Conservation (phyloP, 1,140 invertebrate species). For the Dermatophagoides farinae region DNA sequence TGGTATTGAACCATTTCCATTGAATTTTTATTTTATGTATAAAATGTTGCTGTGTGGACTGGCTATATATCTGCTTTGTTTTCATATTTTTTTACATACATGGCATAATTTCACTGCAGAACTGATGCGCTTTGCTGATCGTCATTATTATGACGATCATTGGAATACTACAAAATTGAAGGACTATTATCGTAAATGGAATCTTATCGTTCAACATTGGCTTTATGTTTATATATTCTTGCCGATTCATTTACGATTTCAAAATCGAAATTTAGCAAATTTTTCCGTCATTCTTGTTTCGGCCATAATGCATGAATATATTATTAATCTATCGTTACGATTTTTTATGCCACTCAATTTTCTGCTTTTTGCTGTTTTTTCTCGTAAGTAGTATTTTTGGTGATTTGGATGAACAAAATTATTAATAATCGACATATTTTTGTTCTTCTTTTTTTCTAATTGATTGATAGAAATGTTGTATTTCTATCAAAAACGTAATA, state of each 20-base stretch:
- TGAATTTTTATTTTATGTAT: conserved; percentile 42
- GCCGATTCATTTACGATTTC: not conserved
- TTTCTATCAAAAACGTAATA: conserved; percentile 22
- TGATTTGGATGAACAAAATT: no score
- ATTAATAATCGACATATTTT: not conserved
- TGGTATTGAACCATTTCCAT: conserved; percentile 38
- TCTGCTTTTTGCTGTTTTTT: conserved; percentile 28
- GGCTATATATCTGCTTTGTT: conserved; percentile 47
- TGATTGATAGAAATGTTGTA: conserved; percentile 34
- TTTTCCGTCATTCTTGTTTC: conserved; percentile 28
- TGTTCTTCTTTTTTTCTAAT: conserved; percentile 7
- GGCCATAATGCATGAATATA: conserved; percentile 32
- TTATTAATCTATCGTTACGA: conserved; percentile 26
- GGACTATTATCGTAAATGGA: conserved; percentile 75
- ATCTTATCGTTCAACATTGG: conserved; percentile 83
- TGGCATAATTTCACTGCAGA: conserved; percentile 77
- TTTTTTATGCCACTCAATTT: conserved; percentile 32
- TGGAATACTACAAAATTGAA: conserved; percentile 68
- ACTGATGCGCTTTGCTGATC: conserved; percentile 60
- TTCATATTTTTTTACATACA: conserved; percentile 63
- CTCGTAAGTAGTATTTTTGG: no score
- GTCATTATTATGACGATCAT: conserved; percentile 76
- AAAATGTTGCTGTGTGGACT: conserved; percentile 49
- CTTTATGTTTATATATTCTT: conserved; percentile 74
- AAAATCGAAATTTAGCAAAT: conserved; percentile 19